These are phyloP conservation scores for Neosilurus mollespiculum DNA, from an alignment of 2,797 vertebrate genomes.

Conservation along the genomic window DNA sequence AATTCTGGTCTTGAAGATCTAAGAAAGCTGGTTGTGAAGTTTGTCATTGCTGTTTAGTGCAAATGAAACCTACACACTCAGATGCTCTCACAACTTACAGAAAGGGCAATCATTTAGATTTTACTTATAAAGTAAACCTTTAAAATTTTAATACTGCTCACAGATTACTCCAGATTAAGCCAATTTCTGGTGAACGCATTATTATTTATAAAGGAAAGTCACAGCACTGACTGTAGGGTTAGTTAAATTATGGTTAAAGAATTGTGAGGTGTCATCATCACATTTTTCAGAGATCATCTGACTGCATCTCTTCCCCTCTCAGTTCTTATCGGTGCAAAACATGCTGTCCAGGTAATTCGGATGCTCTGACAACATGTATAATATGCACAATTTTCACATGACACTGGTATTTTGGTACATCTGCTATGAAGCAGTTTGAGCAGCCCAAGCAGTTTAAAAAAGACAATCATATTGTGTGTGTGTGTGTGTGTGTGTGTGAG, in stretches of 20 bases:
- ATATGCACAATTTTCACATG: conserved; percentile 3
- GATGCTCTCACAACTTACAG: neutral
- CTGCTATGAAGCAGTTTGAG: conserved; percentile 7
- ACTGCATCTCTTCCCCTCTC: neutral
- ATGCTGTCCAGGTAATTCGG: neutral
- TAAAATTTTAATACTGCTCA: neutral
- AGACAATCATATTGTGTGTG: neutral
- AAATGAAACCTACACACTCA: neutral
- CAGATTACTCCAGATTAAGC: neutral
- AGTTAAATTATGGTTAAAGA: neutral
- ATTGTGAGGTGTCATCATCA: neutral
- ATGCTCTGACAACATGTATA: neutral
- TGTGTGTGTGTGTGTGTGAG: neutral
- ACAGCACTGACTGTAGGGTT: neutral
- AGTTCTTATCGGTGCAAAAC: neutral
- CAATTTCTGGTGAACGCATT: neutral
- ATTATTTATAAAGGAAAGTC: neutral
- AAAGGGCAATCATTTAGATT: neutral
- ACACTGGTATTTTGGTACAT: conserved; percentile 19
- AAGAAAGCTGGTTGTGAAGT: neutral
- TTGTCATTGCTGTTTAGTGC: neutral
- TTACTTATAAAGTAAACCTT: no score
- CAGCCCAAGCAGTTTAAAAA: neutral
- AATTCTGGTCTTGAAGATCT: neutral
- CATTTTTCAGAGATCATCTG: neutral